Base-by-base conservation (phyloP, 2,888 invertebrate genomes). In the Cerastoderma edule region DNA sequence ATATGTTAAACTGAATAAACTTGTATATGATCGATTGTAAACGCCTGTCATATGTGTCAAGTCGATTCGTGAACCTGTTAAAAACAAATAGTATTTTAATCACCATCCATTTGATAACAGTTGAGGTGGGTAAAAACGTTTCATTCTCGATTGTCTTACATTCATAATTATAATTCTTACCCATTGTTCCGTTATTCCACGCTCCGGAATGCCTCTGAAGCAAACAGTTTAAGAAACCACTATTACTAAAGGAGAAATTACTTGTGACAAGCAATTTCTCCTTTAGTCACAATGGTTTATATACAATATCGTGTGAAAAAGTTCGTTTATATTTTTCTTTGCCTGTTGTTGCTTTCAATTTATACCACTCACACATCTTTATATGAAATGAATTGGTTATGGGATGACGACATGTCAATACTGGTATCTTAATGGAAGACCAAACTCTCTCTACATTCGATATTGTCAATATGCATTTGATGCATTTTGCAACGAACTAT, bases 211-310 rank as follows among this genome's bases (percentile, higher is more conserved):
- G 16, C n/a, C n/a, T 16, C 46, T 19, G 46, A 46, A 16, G n/a
- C 2, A 2, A n/a, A 19, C 46, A 46, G 46, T 19, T 46, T n/a
- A 46, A 46, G 50, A 50, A 50, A 50, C 13, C 50, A 50, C n/a
- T 50, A 22, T 50, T 16, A 5, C 10, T n/a, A 50, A 13, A 50
- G 50, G 50, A 50, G 8, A 50, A 50, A 50, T 13, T 50, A 8
- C 50, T 50, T 5, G 50, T 50, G 6, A 13, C n/a, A 5, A 50
- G 50, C 50, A 50, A 13, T 50, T 50, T 50, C 50, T 50, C n/a
- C 50, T 50, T 50, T 50, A n/a, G 10, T n/a, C 10, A 50, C 50
- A 5, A 13, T 50, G 50, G 16, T 39, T 16, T 39, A 16, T 39
- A 39, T 39, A 13, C 39, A 16, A 39, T 16, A 8, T 13, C 16